Percentiles rank a stretch among this genome's conserved stretches.
These are phyloP conservation scores for Chondrilla cf. caribensis DNA, from an alignment of 37 sponge, comb jelly and placozoan genomes.

Conservation along the genomic window DNA sequence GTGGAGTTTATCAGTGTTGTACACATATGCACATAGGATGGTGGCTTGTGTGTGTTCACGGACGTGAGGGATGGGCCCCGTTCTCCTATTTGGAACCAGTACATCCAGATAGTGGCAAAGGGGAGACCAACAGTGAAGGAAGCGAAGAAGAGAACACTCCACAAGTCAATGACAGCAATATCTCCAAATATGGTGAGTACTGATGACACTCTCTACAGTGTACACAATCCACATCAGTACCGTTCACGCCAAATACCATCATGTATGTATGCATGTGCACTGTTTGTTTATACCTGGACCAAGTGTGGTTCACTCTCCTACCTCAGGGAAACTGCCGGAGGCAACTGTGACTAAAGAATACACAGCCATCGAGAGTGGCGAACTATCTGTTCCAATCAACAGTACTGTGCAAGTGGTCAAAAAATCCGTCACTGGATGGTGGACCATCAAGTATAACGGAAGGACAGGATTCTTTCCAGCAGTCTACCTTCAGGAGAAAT, in stretches of 20 bases:
- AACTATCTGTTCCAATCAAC: slow-evolving; percentile 57
- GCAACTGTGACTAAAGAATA: slow-evolving; percentile 43
- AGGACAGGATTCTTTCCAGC: slow-evolving; percentile 64
- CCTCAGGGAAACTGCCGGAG: slow-evolving; percentile 24
- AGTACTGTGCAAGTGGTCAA: slow-evolving; percentile 47
- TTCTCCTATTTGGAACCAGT: slow-evolving; percentile 66
- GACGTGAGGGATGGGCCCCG: slow-evolving; percentile 81
- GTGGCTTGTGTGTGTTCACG: slow-evolving; percentile 79
- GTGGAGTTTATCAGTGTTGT: background rate
- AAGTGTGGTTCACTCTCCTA: no score
- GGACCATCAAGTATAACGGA: slow-evolving; percentile 48
- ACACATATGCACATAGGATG: slow-evolving; percentile 47
- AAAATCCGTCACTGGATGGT: slow-evolving; percentile 83
- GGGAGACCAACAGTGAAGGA: background rate
- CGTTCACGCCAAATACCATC: no score
- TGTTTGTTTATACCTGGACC: no score
- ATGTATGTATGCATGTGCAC: no score
- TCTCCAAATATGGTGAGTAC: slow-evolving; percentile 16
- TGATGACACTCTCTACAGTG: no score
- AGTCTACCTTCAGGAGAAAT: slow-evolving; percentile 38
- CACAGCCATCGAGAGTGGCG: slow-evolving; percentile 72
- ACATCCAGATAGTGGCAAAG: no score
- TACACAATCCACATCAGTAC: no score
- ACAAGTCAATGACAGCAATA: no score
- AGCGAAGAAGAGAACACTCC: slow-evolving; percentile 19